phyloP scores from a whole-genome alignment of 2,888 invertebrate species.

The Xestia ashworthii region DNA sequence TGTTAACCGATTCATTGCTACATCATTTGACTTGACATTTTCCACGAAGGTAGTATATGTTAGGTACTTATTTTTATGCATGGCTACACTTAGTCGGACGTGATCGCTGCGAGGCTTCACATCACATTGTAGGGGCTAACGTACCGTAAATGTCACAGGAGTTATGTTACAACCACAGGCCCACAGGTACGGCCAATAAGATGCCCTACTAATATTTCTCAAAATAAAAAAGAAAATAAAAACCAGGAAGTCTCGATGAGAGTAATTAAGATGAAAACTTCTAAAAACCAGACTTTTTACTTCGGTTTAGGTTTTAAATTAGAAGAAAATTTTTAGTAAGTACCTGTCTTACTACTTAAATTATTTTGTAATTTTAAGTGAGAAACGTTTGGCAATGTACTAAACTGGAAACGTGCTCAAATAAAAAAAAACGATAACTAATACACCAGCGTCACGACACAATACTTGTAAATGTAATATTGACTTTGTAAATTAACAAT shows the following conservation, averaged over 20 bases:
- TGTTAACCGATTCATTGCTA: slow-evolving; percentile 43
- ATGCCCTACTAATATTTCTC: not conserved
- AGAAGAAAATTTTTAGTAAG: not conserved
- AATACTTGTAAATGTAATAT: not conserved
- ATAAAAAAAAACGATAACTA: slow-evolving; percentile 26
- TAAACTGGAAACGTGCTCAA: slow-evolving; percentile 44
- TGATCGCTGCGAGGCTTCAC: slow-evolving; percentile 43
- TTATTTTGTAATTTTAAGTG: slow-evolving; percentile 33
- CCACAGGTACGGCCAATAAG: slow-evolving; percentile 36
- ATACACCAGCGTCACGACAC: not conserved
- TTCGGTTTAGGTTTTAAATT: not conserved
- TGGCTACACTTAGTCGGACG: slow-evolving; percentile 38
- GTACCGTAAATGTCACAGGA: slow-evolving; percentile 58
- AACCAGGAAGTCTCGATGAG: not conserved
- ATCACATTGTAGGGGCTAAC: slow-evolving; percentile 37
- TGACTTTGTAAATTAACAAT: slow-evolving; percentile 25
- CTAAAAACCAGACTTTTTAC: not conserved
- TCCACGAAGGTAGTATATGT: slow-evolving; percentile 1
- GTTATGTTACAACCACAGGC: slow-evolving; percentile 53
- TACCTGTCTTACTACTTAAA: not conserved
- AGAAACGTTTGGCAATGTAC: slow-evolving; percentile 23
- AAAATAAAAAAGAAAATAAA: not conserved
- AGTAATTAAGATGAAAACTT: not conserved
- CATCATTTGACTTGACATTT: slow-evolving; percentile 44
- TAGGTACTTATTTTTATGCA: slow-evolving; percentile 35